A percentile compares a stretch with the other conserved stretches of the same genome.
These are phyloP conservation scores for Mystacornis crossleyi DNA, from an alignment of 2,113 vertebrate species.

Conservation along the genomic window DNA sequence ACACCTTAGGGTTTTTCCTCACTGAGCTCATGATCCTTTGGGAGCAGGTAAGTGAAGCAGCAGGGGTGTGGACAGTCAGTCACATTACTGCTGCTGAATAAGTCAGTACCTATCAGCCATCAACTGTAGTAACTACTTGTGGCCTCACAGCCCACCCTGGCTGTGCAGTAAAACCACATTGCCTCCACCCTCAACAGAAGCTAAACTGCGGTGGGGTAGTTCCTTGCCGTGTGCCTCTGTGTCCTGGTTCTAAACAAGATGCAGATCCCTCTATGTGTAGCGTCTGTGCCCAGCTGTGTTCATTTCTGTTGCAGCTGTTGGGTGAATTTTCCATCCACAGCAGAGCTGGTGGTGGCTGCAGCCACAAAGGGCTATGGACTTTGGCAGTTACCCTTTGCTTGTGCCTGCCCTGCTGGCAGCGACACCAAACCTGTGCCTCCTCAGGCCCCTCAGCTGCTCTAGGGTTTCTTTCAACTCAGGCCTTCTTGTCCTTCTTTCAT, in stretches of 20 bases:
- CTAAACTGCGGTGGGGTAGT: not conserved
- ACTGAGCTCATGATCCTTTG: not conserved
- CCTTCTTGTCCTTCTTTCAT: not conserved
- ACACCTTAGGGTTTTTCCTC: not conserved
- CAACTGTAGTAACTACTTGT: accelerated
- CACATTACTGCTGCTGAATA: not conserved
- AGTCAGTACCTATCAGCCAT: not conserved
- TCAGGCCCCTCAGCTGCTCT: not conserved
- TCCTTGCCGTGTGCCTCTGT: not conserved
- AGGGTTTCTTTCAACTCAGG: not conserved
- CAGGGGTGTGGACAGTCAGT: not conserved
- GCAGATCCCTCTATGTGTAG: not conserved
- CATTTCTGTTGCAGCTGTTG: not conserved
- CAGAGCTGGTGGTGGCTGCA: not conserved
- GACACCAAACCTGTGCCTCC: not conserved
- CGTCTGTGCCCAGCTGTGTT: not conserved
- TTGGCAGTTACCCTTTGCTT: not conserved
- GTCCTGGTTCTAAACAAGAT: not conserved
- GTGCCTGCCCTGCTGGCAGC: not conserved
- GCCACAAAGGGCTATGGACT: not conserved
- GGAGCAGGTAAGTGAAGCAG: not conserved
- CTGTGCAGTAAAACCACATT: not conserved
- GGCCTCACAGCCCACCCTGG: not conserved
- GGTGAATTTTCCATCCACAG: not conserved
- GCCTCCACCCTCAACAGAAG: not conserved